phyloP scores from a whole-genome alignment of 1,140 invertebrate species.

The Hestina assimilis region DNA sequence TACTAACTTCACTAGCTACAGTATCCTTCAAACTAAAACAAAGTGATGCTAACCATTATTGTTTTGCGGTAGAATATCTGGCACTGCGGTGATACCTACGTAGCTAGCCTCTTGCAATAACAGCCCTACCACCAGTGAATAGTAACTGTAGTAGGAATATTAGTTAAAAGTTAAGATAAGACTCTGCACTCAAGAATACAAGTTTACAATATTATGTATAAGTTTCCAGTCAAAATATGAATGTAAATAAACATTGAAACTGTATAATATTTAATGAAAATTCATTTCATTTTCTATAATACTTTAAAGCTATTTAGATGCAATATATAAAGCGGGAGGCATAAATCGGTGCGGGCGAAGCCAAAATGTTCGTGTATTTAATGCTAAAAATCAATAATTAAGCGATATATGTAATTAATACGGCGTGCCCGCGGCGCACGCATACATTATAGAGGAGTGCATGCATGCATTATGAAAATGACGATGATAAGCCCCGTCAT shows the following conservation, averaged over 20 bases:
- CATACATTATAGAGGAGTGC: constrained; percentile 60
- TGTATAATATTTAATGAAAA: constrained; percentile 9
- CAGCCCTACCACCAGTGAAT: no score
- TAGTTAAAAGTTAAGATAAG: no score
- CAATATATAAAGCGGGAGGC: constrained; percentile 35
- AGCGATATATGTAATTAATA: constrained; percentile 72
- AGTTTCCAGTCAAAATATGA: background rate
- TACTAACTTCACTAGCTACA: no score
- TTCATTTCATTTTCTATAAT: constrained; percentile 10
- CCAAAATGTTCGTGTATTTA: constrained; percentile 59
- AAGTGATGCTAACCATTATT: no score
- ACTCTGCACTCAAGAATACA: no score
- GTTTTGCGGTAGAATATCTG: no score
- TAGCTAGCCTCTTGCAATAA: no score
- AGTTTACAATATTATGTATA: no score
- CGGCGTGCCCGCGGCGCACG: constrained; percentile 43
- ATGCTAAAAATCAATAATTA: constrained; percentile 74
- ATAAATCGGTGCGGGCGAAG: constrained; percentile 47
- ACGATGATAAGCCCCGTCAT: constrained; percentile 53
- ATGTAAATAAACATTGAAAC: background rate
- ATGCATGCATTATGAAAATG: constrained; percentile 70
- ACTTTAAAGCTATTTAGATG: constrained; percentile 36
- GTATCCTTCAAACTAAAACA: no score
- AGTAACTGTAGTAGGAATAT: no score
- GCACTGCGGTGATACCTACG: no score